phyloP scores from a whole-genome alignment of 2,113 vertebrate species.

The Panurus biarmicus region DNA sequence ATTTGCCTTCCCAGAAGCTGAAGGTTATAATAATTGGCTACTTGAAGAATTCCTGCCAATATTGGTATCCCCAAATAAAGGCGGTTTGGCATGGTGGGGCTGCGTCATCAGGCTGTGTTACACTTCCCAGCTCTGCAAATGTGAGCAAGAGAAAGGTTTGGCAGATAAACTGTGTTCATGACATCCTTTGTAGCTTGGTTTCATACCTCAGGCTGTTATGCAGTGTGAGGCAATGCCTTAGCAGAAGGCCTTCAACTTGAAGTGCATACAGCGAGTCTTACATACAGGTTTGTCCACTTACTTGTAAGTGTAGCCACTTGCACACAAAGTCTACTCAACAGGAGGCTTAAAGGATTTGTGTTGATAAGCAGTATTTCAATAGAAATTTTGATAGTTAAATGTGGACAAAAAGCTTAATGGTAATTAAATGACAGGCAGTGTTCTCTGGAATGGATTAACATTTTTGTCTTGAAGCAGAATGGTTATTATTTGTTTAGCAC shows the following conservation, averaged over 20 bases:
- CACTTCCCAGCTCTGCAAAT: not conserved
- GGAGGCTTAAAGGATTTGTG: not conserved
- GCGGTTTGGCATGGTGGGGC: not conserved
- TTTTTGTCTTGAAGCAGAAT: not conserved
- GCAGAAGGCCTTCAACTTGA: not conserved
- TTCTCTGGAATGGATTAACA: not conserved
- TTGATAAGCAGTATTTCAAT: not conserved
- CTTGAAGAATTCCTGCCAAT: not conserved
- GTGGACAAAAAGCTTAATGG: not conserved
- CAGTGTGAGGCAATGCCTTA: not conserved
- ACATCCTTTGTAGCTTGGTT: not conserved
- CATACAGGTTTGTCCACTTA: not conserved
- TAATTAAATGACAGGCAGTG: not conserved
- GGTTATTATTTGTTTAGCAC: not conserved
- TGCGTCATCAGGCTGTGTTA: not conserved
- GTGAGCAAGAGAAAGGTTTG: not conserved
- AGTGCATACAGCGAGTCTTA: not conserved
- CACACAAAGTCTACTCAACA: not conserved
- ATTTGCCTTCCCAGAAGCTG: not conserved
- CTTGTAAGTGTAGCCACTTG: not conserved
- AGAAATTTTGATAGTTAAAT: not conserved
- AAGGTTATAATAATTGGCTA: not conserved
- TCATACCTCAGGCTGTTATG: not conserved
- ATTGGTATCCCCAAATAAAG: not conserved
- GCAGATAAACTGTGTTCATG: not conserved